Evolutionary conservation across 2,113 vertebrate species (phyloP), one percentile per base, ranked within the genome.

Genomic region (Colius striatus): DNA sequence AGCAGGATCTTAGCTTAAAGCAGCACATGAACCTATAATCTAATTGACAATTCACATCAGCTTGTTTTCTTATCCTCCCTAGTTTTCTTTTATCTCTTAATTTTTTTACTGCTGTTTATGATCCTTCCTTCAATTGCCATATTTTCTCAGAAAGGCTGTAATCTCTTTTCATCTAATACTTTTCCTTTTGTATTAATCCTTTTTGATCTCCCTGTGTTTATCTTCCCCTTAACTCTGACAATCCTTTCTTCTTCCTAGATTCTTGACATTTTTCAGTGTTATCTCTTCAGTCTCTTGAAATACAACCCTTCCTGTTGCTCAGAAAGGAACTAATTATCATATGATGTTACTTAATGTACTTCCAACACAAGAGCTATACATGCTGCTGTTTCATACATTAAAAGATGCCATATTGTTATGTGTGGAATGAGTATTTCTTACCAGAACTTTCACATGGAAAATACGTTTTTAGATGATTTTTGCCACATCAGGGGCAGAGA

Each of bases 141-240:
- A 45, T 96, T 90, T 93, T 93, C 29, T 83, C 2, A 3, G 36
- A 84, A 89, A 95, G 68, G 34, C 34, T 67, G 32, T 32, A 50
- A 2, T 90, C 32, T 79, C 45, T 88, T 89, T 87, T 83, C 53
- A 86, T 94, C 55, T 68, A 53, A 38, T 84, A 21, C 21, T 89
- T 75, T 51, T 63, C 16, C 43, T 86, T 94, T 71, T 34, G 16
- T 55, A 74, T 72, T 83, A 71, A 67, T 74, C 23, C 47, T 74
- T 95, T 96, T 92, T 95, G 60, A 92, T 96, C 76, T 92, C 26
- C 14, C 11, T 77, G 8, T 51, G 16, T 81, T 88, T 61, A 13
- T 84, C 20, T 86, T 93, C 22, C 51, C 87, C 72, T 83, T 94
- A 84, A 90, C 67, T 94, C 83, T 86, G 82, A 92, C 0, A 0